Conservation (phyloP, 2,888 invertebrate species). For the Cataglyphis cursor region DNA sequence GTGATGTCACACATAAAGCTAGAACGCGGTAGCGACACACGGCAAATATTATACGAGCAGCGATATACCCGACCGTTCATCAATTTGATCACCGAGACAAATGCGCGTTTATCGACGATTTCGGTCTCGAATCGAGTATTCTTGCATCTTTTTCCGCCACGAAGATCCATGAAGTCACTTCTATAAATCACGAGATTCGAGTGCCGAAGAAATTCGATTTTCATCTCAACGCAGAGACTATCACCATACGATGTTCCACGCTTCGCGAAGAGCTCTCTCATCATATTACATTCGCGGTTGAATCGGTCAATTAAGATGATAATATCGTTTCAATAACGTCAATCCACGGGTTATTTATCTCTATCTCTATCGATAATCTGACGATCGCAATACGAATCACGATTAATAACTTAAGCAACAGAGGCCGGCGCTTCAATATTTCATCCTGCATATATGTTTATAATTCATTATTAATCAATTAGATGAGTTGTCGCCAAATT, state of each 20-base stretch:
- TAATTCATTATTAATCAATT: neutral
- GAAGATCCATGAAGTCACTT: conserved; percentile 24
- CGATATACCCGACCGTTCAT: conserved; percentile 63
- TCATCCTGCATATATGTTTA: neutral
- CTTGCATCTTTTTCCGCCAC: conserved; percentile 34
- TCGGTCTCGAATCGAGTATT: conserved; percentile 35
- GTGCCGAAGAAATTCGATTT: conserved; percentile 31
- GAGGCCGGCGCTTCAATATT: conserved; percentile 17
- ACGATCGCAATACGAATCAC: conserved; percentile 30
- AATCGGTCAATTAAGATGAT: conserved; percentile 49
- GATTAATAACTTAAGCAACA: conserved; percentile 44
- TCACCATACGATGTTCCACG: neutral
- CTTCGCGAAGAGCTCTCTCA: conserved; percentile 11
- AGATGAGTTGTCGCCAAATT: neutral
- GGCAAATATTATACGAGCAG: conserved; percentile 43
- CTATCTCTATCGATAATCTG: conserved; percentile 30
- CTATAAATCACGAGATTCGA: conserved; percentile 38
- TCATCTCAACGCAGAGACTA: conserved; percentile 36
- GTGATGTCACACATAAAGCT: conserved; percentile 56
- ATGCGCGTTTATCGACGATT: conserved; percentile 73
- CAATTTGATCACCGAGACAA: conserved; percentile 68
- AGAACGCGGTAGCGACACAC: conserved; percentile 21
- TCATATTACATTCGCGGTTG: neutral
- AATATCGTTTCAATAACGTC: conserved; percentile 50
- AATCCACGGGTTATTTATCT: conserved; percentile 35